Evolutionary conservation across 2,888 invertebrate species (phyloP).

Genomic region (Campaea margaritaria): DNA sequence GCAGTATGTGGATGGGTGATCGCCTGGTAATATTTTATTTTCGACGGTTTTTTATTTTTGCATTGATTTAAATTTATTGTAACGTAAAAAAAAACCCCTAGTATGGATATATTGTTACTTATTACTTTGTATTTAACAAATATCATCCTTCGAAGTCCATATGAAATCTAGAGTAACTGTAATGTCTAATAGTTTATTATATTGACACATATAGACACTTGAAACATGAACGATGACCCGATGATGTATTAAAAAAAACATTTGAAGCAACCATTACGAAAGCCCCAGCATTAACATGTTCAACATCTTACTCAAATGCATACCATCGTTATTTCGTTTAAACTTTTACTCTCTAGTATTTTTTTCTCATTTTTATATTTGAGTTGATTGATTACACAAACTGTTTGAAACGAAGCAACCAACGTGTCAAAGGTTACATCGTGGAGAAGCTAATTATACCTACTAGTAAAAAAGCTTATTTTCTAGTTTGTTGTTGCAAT

Average conservation of each 20-base stretch:
- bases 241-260: background rate
- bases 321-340: constrained; percentile 24
- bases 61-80: too few species aligned
- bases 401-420: constrained; percentile 45
- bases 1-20: too few species aligned
- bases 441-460: constrained; percentile 63
- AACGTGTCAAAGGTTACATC: constrained; percentile 66
- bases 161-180: constrained; percentile 1
- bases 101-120: too few species aligned
- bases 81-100: too few species aligned
- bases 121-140: too few species aligned
- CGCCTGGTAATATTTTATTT: too few species aligned
- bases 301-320: constrained; percentile 27
- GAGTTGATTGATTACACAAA: constrained; percentile 49
- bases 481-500: constrained; percentile 24
- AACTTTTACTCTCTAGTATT: constrained; percentile 37
- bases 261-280: constrained; percentile 24
- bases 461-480: constrained; percentile 39
- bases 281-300: constrained; percentile 23
- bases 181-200: background rate
- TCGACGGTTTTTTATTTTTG: too few species aligned
- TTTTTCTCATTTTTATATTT: constrained; percentile 28
- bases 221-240: constrained; percentile 4
- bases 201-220: background rate
- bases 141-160: too few species aligned